phyloP scores from a whole-genome alignment of 2,797 vertebrate species.

The Amphiprion clarkii region DNA sequence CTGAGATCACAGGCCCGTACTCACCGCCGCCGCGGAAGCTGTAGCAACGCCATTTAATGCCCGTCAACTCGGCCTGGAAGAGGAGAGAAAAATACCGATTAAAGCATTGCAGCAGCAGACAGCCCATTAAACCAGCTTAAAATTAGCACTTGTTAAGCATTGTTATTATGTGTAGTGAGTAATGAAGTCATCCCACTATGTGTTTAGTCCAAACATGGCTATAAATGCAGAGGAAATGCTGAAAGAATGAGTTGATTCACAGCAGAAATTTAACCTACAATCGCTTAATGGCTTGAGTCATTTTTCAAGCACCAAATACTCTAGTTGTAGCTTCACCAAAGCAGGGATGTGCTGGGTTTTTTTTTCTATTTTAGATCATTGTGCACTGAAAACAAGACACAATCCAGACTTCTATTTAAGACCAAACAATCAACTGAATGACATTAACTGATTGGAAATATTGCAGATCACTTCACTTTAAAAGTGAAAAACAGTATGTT shows the following conservation, averaged over 20 bases:
- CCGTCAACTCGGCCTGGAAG: slow-evolving; percentile 94
- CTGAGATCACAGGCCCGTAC: slow-evolving; percentile 97
- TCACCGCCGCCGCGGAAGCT: slow-evolving; percentile 93
- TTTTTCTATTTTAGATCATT: background rate
- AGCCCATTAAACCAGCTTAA: slow-evolving; percentile 28
- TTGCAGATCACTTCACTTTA: too few relatives aligned
- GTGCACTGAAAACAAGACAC: background rate
- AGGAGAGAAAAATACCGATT: slow-evolving; percentile 23
- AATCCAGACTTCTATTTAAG: background rate
- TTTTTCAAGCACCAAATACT: slow-evolving; percentile 7
- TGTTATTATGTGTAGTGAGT: slow-evolving; percentile 26
- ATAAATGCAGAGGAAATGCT: slow-evolving; percentile 7
- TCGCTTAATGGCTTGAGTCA: background rate
- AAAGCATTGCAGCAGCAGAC: slow-evolving; percentile 4
- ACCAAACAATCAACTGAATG: background rate
- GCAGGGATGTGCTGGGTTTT: background rate
- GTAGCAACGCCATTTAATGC: slow-evolving; percentile 99
- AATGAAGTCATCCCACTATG: background rate
- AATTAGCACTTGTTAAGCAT: slow-evolving; percentile 1
- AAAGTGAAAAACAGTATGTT: too few relatives aligned
- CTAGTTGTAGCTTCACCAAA: background rate
- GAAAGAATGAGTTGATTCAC: slow-evolving; percentile 11
- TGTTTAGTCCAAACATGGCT: slow-evolving; percentile 4
- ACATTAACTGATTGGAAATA: background rate
- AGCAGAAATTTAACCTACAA: background rate